These are phyloP conservation scores for Zelostemma sp. DNA, from an alignment of 1,140 invertebrate genomes.

Conservation along the genomic window DNA sequence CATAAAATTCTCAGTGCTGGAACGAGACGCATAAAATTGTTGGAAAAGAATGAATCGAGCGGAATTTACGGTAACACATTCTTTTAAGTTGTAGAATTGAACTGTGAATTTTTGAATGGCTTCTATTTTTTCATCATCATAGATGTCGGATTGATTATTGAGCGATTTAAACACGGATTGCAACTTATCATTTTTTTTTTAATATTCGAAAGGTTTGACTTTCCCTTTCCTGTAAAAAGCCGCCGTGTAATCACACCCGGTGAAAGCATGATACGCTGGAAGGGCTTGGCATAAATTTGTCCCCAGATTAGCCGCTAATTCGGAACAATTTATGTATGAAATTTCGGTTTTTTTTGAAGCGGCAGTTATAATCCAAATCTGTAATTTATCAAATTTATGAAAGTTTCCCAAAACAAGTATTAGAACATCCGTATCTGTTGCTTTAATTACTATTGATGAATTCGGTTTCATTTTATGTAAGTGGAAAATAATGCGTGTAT, in stretches of 20 bases:
- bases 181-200: slow-evolving; percentile 53
- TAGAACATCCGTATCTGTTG: not conserved
- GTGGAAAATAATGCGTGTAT: not conserved
- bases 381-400: not conserved
- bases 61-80: slow-evolving; percentile 13
- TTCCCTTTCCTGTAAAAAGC: slow-evolving; percentile 59
- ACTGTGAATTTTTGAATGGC: slow-evolving; percentile 21
- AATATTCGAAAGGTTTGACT: slow-evolving; percentile 50
- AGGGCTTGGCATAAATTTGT: slow-evolving; percentile 43
- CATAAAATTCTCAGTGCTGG: slow-evolving; percentile 11
- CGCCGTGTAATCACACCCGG: slow-evolving; percentile 56
- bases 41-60: slow-evolving; percentile 15
- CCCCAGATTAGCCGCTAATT: too few relatives aligned
- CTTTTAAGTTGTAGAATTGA: slow-evolving; percentile 19
- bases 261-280: slow-evolving; percentile 56
- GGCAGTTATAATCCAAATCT: not conserved
- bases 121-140: slow-evolving; percentile 45
- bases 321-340: not conserved
- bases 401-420: not conserved
- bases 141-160: slow-evolving; percentile 47
- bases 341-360: not conserved
- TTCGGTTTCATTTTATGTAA: not conserved
- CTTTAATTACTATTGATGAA: not conserved
- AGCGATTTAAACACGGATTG: slow-evolving; percentile 56
- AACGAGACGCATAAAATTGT: slow-evolving; percentile 14